phyloP scores from a whole-genome alignment of 2,888 invertebrate genomes.

The Caradrina clavipalpis region DNA sequence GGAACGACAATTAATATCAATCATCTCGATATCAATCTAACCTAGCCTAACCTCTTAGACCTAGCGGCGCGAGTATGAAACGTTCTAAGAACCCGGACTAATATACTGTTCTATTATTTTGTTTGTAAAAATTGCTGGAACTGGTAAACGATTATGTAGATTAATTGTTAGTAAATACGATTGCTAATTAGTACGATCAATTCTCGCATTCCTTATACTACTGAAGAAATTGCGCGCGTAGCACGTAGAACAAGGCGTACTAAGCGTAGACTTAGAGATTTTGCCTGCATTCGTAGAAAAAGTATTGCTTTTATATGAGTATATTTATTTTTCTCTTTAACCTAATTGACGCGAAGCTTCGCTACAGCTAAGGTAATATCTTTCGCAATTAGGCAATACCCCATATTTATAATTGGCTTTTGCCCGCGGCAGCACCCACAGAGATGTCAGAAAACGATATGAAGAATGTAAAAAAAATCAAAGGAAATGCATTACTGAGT shows the following conservation, averaged over 20 bases:
- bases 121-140: not conserved
- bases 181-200: not conserved
- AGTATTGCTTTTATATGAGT: not conserved
- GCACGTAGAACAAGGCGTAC: not conserved
- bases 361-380: slow-evolving; percentile 17
- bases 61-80: not conserved
- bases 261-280: not conserved
- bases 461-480: no score
- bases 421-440: not conserved
- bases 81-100: slow-evolving; percentile 7
- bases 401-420: not conserved
- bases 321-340: not conserved
- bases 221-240: no score
- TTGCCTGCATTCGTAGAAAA: not conserved
- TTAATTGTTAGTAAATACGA: no score
- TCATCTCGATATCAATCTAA: slow-evolving; percentile 1
- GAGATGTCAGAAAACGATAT: no score
- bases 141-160: not conserved
- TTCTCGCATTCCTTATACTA: no score
- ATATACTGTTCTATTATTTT: not conserved
- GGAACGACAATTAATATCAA: slow-evolving; percentile 3
- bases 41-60: not conserved
- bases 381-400: not conserved
- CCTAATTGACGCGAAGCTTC: slow-evolving; percentile 5
- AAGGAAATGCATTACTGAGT: no score